These are phyloP conservation scores for Pinna nobilis DNA, from an alignment of 1,140 invertebrate species.

Conservation along the genomic window DNA sequence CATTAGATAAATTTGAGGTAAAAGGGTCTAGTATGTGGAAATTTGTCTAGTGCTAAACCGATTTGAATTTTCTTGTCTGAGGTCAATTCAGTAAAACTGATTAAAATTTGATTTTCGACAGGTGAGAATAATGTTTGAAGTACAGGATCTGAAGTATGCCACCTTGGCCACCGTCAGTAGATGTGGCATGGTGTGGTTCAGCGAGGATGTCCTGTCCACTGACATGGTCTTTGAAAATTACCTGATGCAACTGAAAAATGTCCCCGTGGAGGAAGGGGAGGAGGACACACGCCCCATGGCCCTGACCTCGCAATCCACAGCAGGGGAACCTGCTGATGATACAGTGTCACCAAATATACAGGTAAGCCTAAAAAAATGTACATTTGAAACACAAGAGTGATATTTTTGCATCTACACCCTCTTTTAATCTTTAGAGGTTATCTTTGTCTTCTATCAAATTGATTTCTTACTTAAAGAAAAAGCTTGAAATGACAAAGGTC, in stretches of 20 bases:
- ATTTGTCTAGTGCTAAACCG: no score
- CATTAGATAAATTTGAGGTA: no score
- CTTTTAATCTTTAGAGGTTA: no score
- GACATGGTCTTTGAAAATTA: conserved; percentile 99
- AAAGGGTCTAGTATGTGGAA: no score
- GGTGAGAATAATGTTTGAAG: conserved; percentile 98
- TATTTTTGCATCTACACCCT: no score
- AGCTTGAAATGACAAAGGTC: no score
- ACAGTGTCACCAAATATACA: conserved; percentile 69
- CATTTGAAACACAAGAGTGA: no score
- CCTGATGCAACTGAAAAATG: conserved; percentile 87
- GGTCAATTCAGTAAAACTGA: no score
- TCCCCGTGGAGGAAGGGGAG: conserved; percentile 94
- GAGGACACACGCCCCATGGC: conserved; percentile 54
- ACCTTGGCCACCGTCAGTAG: conserved; percentile 99
- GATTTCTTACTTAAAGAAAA: no score
- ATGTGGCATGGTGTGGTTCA: conserved; percentile 85
- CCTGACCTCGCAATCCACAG: conserved; percentile 70
- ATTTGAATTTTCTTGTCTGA: no score
- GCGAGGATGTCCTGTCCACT: conserved; percentile 88
- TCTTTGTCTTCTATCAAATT: no score
- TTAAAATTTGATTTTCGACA: conserved; percentile 42
- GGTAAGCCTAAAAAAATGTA: no score
- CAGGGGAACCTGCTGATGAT: conserved; percentile 76
- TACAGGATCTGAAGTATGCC: conserved; percentile 98